Evolutionary conservation across 2,797 vertebrate genomes (phyloP), one percentile per base, ranked within the genome.

Genomic region (Esox masquinongy): DNA sequence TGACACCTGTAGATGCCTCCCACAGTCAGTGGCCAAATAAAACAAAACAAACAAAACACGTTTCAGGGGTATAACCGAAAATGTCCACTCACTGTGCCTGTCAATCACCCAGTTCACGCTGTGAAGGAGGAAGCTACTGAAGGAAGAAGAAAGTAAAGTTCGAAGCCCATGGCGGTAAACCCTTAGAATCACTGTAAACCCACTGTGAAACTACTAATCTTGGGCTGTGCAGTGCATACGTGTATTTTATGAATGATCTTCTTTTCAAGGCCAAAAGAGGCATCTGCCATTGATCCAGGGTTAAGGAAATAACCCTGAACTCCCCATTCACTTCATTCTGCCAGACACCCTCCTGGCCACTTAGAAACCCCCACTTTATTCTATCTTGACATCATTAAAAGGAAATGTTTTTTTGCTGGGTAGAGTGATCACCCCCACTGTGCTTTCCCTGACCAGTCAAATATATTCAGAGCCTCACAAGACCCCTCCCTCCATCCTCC

Each of bases 1-100:
- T 5, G n/a, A 89, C 78, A 76, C 84, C 70, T 80, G 81, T 91
- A 93, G 85, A 79, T 59, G 69, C 88, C 91, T 76, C 92, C 92
- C 86, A 91, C 14, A 70, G 91, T 19, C 29, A n/a, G 68, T 43
- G 68, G 61, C 1, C 87, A 72, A 81, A 81, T 26, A 64, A 75
- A 82, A 76, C 77, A 77, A 82, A 81, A 80, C 77, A 87, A 78
- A 78, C 9, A 75, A 76, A 53, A 73, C 74, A 70, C 36, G 24
- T 70, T 70, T 50, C 22, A 70, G 68, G 19, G 31, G 64, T n/a
- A 16, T 14, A 43, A 15, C 50, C 64, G 24, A 66, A 29, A 68
- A 73, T 36, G 39, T 53, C 19, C 53, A 22, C n/a, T 22, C 53
- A 67, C 34, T 71, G 89, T 81, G n/a, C 53, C 53, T n/a, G 53